Percentiles rank a stretch among this genome's conserved stretches.
Evolutionary conservation across 2,888 invertebrate genomes (phyloP).

Genomic region (Caradrina clavipalpis): DNA sequence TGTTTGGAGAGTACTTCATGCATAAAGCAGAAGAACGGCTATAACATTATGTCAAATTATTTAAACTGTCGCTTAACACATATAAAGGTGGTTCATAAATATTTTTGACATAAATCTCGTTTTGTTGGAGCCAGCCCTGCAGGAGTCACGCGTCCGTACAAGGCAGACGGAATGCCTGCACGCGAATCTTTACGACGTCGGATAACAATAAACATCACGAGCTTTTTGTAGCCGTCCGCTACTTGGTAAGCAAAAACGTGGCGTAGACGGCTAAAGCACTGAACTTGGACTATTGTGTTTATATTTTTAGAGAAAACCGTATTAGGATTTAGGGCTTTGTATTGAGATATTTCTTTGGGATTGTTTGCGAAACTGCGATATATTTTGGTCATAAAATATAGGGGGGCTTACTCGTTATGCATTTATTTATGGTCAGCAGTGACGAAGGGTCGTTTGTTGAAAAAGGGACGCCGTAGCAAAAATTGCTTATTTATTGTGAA

Average conservation of each 20-base stretch:
- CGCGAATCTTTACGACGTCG: conserved; percentile 71
- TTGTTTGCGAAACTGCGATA: conserved; percentile 14
- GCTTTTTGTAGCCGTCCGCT: conserved; percentile 67
- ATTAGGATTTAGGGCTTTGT: conserved; percentile 45
- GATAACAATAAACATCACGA: conserved; percentile 78
- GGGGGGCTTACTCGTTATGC: neutral
- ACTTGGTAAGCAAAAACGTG: conserved; percentile 65
- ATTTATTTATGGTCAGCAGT: neutral
- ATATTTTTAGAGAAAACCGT: conserved; percentile 29
- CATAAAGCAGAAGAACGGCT: conserved; percentile 34
- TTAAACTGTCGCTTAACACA: conserved; percentile 50
- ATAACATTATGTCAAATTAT: conserved; percentile 60
- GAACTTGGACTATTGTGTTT: conserved; percentile 53
- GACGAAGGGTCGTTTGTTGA: neutral
- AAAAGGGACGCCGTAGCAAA: too few relatives aligned
- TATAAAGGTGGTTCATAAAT: conserved; percentile 56
- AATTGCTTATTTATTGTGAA: too few relatives aligned
- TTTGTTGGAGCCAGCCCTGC: conserved; percentile 60
- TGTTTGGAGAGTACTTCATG: conserved; percentile 32
- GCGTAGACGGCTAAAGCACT: conserved; percentile 55
- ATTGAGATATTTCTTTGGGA: conserved; percentile 17
- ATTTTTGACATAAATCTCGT: conserved; percentile 56
- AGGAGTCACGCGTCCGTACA: conserved; percentile 62
- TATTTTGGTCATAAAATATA: neutral
- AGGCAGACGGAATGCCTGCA: conserved; percentile 67